phyloP scores from a whole-genome alignment of 2,888 invertebrate genomes.

The Philonicus albiceps region DNA sequence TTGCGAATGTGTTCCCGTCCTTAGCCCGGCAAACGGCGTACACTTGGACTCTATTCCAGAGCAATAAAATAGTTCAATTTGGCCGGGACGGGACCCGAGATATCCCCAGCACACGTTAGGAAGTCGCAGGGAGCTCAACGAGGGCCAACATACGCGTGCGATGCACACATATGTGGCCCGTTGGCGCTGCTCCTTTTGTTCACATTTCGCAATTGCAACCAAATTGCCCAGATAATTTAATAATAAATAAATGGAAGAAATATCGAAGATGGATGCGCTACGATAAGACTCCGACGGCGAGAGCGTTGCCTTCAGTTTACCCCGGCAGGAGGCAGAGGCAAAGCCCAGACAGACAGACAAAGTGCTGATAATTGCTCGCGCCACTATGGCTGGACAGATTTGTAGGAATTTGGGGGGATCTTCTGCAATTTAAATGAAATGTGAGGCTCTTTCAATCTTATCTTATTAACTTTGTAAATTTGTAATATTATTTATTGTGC shows the following conservation, averaged over 20 bases:
- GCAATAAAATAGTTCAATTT: slow-evolving; percentile 35
- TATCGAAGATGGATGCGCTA: slow-evolving; percentile 11
- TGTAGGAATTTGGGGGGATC: background rate
- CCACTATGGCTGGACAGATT: background rate
- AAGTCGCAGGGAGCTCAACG: background rate
- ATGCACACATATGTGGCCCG: background rate
- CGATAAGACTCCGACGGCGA: slow-evolving; percentile 2
- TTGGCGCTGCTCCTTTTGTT: slow-evolving; percentile 1
- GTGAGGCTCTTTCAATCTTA: background rate
- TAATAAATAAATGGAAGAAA: slow-evolving; percentile 40
- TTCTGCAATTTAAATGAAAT: background rate
- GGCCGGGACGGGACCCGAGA: background rate
- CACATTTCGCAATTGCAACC: background rate
- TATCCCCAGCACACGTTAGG: background rate
- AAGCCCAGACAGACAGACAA: slow-evolving; percentile 8
- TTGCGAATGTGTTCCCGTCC: background rate
- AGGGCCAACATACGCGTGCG: background rate
- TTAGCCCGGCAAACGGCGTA: background rate
- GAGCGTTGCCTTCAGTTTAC: slow-evolving; percentile 1
- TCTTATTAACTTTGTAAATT: background rate
- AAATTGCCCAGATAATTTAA: slow-evolving; percentile 11
- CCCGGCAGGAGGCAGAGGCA: background rate
- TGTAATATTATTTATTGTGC: background rate
- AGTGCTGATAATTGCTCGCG: background rate
- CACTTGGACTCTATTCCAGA: background rate